phyloP scores from a whole-genome alignment of 1,140 invertebrate genomes.

The Bombus confusus region DNA sequence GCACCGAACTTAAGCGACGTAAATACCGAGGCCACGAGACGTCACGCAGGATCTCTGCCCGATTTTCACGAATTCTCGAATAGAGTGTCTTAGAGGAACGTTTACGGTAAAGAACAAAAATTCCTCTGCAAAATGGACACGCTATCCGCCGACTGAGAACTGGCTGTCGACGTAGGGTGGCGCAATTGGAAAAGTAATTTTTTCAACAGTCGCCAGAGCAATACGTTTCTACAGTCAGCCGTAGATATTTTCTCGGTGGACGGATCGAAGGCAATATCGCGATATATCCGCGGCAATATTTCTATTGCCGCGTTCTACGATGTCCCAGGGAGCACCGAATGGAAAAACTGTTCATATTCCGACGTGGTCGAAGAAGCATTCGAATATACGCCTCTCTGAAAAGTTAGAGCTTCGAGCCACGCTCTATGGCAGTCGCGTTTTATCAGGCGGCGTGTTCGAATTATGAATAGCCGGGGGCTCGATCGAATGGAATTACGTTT shows the following conservation, averaged over 20 bases:
- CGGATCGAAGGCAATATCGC: conserved; percentile 50
- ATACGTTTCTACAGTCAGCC: conserved; percentile 20
- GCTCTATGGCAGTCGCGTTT: background rate
- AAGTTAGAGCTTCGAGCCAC: background rate
- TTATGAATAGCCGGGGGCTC: conserved; percentile 10
- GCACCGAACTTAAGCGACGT: too few relatives aligned
- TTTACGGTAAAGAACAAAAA: background rate
- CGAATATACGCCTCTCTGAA: background rate
- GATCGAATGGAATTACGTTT: conserved; percentile 10
- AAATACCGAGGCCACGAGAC: background rate
- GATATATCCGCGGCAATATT: conserved; percentile 20
- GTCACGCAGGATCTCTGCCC: background rate
- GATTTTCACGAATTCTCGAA: background rate
- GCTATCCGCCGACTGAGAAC: conserved; percentile 25
- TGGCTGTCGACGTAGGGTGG: conserved; percentile 8
- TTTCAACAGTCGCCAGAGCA: conserved; percentile 20
- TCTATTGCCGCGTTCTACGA: conserved; percentile 28
- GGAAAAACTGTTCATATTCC: background rate
- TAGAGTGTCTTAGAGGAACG: background rate
- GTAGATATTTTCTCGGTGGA: background rate
- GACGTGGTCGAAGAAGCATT: background rate
- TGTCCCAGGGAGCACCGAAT: background rate
- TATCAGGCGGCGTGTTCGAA: background rate
- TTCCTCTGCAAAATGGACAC: conserved; percentile 16
- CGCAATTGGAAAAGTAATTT: conserved; percentile 60